A percentile compares a stretch with the other conserved stretches of the same genome.
phyloP scores from a whole-genome alignment of 2,113 vertebrate genomes.

The Toxotes chatareus region DNA sequence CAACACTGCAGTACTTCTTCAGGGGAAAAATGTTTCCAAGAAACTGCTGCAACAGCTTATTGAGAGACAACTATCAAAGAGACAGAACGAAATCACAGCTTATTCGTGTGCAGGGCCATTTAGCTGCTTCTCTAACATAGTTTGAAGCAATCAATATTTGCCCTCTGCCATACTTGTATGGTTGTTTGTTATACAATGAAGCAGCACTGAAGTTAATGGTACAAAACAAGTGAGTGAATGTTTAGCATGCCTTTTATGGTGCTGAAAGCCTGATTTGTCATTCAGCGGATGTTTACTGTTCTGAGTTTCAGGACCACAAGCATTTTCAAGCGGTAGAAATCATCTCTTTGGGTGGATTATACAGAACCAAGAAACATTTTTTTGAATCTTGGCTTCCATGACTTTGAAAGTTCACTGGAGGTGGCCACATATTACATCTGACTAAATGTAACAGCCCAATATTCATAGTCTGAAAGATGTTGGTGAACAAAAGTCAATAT shows the following conservation, averaged over 20 bases:
- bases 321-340: constrained; percentile 29
- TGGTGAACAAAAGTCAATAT: constrained; percentile 22
- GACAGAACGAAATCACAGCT: constrained; percentile 42
- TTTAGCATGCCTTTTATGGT: constrained; percentile 24
- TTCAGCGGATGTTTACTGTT: constrained; percentile 23
- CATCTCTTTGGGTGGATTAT: constrained; percentile 16
- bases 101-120: constrained; percentile 29
- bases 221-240: constrained; percentile 46
- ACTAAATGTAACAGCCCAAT: not conserved
- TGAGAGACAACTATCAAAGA: constrained; percentile 47
- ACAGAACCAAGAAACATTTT: constrained; percentile 19
- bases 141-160: constrained; percentile 56
- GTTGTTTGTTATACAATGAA: constrained; percentile 45
- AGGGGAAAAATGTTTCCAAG: constrained; percentile 46
- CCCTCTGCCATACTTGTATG: constrained; percentile 30
- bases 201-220: constrained; percentile 39
- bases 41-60: constrained; percentile 42
- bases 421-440: constrained; percentile 16
- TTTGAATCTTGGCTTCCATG: constrained; percentile 3
- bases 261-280: constrained; percentile 35
- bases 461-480: not conserved
- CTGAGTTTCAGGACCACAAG: not conserved
- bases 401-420: constrained; percentile 27
- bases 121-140: constrained; percentile 31
- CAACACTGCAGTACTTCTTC: constrained; percentile 37